Evolutionary conservation across 1,140 invertebrate species (phyloP).

Genomic region (Batillaria attramentaria): DNA sequence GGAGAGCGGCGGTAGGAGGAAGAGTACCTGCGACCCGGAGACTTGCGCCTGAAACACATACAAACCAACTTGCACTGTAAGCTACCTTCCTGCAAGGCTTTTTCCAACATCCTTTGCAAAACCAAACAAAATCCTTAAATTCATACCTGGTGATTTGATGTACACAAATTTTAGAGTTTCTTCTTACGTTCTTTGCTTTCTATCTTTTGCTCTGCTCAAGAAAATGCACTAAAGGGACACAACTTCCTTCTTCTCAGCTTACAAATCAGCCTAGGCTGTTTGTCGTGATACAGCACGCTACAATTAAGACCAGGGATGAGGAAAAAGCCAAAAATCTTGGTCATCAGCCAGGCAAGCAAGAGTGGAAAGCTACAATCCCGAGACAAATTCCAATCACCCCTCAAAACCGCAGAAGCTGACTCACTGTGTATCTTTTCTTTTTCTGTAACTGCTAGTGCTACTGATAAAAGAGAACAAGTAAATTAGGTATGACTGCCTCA

Average conservation of each 20-base stretch:
- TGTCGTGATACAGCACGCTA: neutral
- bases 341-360: too few species aligned
- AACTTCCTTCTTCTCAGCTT: neutral
- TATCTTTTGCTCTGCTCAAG: conserved; percentile 25
- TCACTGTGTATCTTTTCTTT: too few species aligned
- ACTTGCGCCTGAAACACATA: conserved; percentile 47
- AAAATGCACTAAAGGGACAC: neutral
- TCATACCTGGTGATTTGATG: neutral
- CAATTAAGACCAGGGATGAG: neutral
- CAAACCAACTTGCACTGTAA: too few species aligned
- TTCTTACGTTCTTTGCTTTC: neutral
- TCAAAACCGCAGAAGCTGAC: too few species aligned
- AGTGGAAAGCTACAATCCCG: too few species aligned
- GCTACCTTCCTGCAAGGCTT: too few species aligned
- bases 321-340: neutral
- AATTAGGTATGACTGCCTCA: neutral
- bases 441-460: too few species aligned
- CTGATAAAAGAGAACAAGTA: too few species aligned
- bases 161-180: conserved; percentile 19
- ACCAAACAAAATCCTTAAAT: conserved; percentile 50
- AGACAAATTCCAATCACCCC: too few species aligned
- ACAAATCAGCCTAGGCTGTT: neutral
- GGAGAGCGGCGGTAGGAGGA: conserved; percentile 74
- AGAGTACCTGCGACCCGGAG: conserved; percentile 54
- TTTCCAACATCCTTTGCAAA: too few species aligned